These are phyloP conservation scores for Karalla daura DNA, from an alignment of 2,797 vertebrate genomes.

Conservation along the genomic window DNA sequence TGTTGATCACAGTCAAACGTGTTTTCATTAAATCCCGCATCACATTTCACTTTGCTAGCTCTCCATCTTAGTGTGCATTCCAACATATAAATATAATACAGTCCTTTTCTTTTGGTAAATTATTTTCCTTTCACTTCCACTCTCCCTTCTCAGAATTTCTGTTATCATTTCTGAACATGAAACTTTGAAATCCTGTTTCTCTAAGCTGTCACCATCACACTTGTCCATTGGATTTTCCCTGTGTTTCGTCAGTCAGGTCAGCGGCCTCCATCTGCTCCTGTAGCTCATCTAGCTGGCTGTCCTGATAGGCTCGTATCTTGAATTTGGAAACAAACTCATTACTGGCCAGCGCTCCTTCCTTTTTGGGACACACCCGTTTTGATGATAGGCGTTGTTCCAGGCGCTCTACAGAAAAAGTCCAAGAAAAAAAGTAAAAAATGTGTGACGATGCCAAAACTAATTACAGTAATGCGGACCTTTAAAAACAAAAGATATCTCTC, in stretches of 20 bases:
- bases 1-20: slow-evolving; percentile 26
- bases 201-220: slow-evolving; percentile 36
- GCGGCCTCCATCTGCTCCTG: slow-evolving; percentile 57
- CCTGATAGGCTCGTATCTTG: slow-evolving; percentile 55
- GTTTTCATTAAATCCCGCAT: slow-evolving; percentile 16
- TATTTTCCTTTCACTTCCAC: neutral
- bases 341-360: slow-evolving; percentile 81
- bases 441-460: too few relatives aligned
- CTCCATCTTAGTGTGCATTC: slow-evolving; percentile 15
- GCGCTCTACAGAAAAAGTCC: slow-evolving; percentile 67
- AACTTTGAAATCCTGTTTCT: neutral
- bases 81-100: slow-evolving; percentile 61
- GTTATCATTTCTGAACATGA: neutral
- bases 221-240: slow-evolving; percentile 57
- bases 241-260: slow-evolving; percentile 49
- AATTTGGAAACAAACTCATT: slow-evolving; percentile 84
- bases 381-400: slow-evolving; percentile 57
- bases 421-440: too few relatives aligned
- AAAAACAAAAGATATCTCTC: too few relatives aligned
- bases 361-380: slow-evolving; percentile 70
- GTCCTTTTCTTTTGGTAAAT: neutral
- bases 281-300: slow-evolving; percentile 47
- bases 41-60: neutral
- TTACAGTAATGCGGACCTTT: too few relatives aligned
- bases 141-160: neutral